Conservation (phyloP, 1,140 invertebrate genomes). For the Orussus abietinus region DNA sequence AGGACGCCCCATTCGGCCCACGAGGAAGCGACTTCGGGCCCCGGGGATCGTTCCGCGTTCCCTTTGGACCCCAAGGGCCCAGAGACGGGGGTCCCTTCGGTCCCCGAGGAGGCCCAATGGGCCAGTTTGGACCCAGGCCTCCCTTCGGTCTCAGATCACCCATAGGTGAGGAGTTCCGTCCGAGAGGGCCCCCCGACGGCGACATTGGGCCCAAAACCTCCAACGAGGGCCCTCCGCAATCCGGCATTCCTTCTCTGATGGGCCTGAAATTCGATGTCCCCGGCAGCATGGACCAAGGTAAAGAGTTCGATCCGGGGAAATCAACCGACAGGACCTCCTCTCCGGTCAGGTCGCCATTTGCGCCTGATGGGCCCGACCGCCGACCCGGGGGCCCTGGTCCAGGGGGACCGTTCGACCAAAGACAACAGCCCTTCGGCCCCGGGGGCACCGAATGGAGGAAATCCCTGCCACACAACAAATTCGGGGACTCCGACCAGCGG, state of each 20-base stretch:
- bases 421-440: slow-evolving; percentile 2
- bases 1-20: neutral
- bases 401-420: neutral
- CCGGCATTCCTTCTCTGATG: slow-evolving; percentile 17
- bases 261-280: slow-evolving; percentile 19
- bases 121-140: too few relatives aligned
- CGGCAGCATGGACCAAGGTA: neutral
- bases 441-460: slow-evolving; percentile 10
- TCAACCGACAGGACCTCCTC: slow-evolving; percentile 8
- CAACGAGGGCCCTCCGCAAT: neutral
- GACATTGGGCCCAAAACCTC: slow-evolving; percentile 1
- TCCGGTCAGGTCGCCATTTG: neutral
- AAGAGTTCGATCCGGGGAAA: slow-evolving; percentile 4
- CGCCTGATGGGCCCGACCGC: neutral
- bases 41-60: neutral
- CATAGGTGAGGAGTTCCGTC: too few relatives aligned
- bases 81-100: too few relatives aligned
- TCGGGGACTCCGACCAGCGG: slow-evolving; percentile 13
- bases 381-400: slow-evolving; percentile 11
- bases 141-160: too few relatives aligned
- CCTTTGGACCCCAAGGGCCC: too few relatives aligned
- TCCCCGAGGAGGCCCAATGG: too few relatives aligned
- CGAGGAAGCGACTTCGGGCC: neutral
- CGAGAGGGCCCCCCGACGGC: too few relatives aligned
- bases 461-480: slow-evolving; percentile 2